These are phyloP conservation scores for Cyanoliseus patagonus DNA, from an alignment of 2,113 vertebrate genomes.

Conservation along the genomic window DNA sequence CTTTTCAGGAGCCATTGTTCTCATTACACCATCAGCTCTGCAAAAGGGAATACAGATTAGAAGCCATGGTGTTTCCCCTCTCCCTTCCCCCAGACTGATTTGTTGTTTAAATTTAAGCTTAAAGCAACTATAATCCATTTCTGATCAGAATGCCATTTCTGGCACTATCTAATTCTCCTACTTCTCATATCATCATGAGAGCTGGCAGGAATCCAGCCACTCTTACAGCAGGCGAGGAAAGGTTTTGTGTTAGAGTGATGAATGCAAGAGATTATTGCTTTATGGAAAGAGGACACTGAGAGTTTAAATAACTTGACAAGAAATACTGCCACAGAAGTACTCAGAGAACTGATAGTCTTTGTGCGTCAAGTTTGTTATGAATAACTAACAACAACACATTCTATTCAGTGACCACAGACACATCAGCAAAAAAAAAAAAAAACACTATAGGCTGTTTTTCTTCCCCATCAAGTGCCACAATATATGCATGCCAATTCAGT, in stretches of 20 bases:
- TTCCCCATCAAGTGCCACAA: background rate
- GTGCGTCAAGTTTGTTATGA: background rate
- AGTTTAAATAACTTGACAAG: background rate
- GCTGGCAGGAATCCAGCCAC: background rate
- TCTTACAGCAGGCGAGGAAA: background rate
- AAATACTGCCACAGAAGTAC: background rate
- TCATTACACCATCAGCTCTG: slow-evolving; percentile 95
- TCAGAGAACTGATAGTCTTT: background rate
- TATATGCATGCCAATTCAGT: background rate
- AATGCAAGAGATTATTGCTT: background rate
- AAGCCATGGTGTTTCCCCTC: background rate
- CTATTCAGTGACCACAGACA: background rate
- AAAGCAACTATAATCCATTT: background rate
- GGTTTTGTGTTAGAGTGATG: background rate
- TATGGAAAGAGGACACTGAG: background rate
- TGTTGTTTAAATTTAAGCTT: background rate
- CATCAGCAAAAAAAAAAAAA: background rate
- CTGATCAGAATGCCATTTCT: background rate
- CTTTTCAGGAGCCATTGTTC: slow-evolving; percentile 95
- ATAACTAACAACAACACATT: background rate
- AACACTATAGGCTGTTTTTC: background rate
- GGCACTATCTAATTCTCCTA: background rate
- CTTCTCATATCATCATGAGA: background rate
- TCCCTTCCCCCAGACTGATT: background rate
- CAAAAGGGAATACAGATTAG: slow-evolving; percentile 24